These are phyloP conservation scores for Falco punctatus DNA, from an alignment of 2,113 vertebrate species.

Conservation along the genomic window DNA sequence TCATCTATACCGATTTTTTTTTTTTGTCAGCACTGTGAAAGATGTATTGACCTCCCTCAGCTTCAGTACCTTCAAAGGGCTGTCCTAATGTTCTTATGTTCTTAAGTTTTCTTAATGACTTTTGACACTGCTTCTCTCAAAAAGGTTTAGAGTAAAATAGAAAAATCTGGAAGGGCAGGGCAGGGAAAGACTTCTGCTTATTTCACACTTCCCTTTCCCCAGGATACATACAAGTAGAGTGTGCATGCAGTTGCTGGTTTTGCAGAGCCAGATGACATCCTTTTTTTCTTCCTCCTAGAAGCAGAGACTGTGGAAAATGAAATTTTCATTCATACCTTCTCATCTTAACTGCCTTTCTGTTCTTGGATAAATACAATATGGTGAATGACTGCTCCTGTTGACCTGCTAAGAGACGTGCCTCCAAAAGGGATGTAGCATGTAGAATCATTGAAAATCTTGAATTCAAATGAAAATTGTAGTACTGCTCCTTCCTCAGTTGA, in stretches of 20 bases:
- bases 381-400: neutral
- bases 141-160: neutral
- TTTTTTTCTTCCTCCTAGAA: neutral
- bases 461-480: too few species aligned
- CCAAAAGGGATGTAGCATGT: fast-evolving
- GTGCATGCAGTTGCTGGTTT: neutral
- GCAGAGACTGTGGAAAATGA: neutral
- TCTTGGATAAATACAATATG: neutral
- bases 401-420: neutral
- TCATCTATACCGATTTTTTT: neutral
- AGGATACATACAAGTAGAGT: neutral
- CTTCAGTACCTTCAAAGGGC: neutral
- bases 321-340: neutral
- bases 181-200: neutral
- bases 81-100: neutral
- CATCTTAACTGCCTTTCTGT: neutral
- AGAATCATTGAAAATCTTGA: neutral
- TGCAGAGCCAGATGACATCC: neutral
- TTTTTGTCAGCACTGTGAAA: neutral
- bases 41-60: neutral
- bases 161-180: neutral
- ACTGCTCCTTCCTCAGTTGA: neutral
- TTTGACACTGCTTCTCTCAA: neutral
- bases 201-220: neutral
- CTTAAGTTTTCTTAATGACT: neutral